Conservation (phyloP, 2,113 vertebrate genomes). For the Poeciliopsis turrubarensis region DNA sequence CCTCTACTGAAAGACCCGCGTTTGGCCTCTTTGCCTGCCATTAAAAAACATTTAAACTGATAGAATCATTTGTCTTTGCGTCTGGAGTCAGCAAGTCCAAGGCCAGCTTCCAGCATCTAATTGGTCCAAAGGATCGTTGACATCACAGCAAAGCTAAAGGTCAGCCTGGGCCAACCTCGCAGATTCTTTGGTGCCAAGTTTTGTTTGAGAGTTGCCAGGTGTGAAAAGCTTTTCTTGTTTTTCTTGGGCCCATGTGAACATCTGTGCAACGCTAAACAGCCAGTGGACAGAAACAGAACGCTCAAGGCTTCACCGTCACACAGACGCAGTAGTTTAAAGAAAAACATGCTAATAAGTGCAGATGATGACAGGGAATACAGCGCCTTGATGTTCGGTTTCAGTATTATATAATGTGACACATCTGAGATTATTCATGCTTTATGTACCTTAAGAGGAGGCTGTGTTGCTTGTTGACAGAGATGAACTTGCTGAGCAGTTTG, state of each 20-base stretch:
- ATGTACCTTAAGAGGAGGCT: no score
- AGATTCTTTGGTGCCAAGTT: constrained; percentile 80
- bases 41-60: constrained; percentile 95
- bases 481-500: no score
- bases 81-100: constrained; percentile 83
- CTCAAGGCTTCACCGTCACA: constrained; percentile 59
- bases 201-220: constrained; percentile 82
- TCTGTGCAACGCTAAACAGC: constrained; percentile 68
- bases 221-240: constrained; percentile 79
- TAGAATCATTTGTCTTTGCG: constrained; percentile 96
- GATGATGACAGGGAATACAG: constrained; percentile 36
- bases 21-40: constrained; percentile 86
- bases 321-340: constrained; percentile 56
- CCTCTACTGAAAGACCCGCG: constrained; percentile 77
- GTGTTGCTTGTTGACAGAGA: no score
- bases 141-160: constrained; percentile 82
- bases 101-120: constrained; percentile 85
- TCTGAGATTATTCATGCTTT: neutral
- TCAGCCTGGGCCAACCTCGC: constrained; percentile 76
- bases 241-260: constrained; percentile 78
- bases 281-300: constrained; percentile 64
- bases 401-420: constrained; percentile 20
- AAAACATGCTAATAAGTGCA: constrained; percentile 40
- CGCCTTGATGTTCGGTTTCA: constrained; percentile 19
- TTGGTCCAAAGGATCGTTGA: constrained; percentile 81